A percentile compares a stretch with the other conserved stretches of the same genome.
These are phyloP conservation scores for Anodontia alba DNA, from an alignment of 2,888 invertebrate species.

Conservation along the genomic window DNA sequence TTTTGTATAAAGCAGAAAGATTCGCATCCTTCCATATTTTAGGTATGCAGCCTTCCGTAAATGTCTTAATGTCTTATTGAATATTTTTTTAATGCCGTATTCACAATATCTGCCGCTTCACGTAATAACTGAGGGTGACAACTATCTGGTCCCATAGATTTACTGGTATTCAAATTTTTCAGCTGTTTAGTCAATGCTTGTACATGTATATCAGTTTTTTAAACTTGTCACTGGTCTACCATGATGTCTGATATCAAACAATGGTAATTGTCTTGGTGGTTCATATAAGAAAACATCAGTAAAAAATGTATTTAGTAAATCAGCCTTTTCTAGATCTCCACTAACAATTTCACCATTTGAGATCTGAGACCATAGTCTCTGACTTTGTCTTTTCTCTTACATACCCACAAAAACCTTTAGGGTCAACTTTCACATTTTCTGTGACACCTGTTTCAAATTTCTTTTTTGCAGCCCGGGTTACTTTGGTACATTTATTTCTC, in stretches of 20 bases:
- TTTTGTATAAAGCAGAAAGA: too few relatives aligned
- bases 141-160: too few relatives aligned
- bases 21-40: too few relatives aligned
- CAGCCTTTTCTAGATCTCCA: not conserved
- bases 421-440: not conserved
- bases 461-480: not conserved
- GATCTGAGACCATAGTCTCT: not conserved
- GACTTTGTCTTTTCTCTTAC: not conserved
- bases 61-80: too few relatives aligned
- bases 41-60: too few relatives aligned
- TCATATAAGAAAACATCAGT: not conserved
- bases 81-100: too few relatives aligned
- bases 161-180: too few relatives aligned
- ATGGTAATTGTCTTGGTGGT: not conserved
- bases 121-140: too few relatives aligned
- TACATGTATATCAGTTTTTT: too few relatives aligned
- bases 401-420: not conserved
- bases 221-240: not conserved
- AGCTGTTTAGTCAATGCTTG: too few relatives aligned
- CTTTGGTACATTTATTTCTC: not conserved
- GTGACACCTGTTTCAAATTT: not conserved
- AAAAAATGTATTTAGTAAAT: not conserved
- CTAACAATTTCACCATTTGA: not conserved
- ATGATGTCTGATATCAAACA: not conserved
- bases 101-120: too few relatives aligned